Conservation (phyloP, 2,888 invertebrate genomes). For the Melieria picta region DNA sequence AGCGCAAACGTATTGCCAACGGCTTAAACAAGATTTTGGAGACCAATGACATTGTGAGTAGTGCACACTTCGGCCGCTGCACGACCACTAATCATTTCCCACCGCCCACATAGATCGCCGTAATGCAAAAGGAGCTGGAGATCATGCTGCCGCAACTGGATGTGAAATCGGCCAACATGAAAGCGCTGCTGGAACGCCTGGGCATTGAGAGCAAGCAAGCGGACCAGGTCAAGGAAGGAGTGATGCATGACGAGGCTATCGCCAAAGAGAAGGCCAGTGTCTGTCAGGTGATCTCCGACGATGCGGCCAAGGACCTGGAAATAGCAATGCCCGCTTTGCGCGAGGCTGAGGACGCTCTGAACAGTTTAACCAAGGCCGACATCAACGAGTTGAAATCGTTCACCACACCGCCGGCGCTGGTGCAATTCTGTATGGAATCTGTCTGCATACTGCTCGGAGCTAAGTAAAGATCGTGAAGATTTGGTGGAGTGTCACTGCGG, state of each 20-base stretch:
- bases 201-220: constrained; percentile 84
- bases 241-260: constrained; percentile 83
- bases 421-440: constrained; percentile 91
- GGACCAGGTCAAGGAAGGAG: constrained; percentile 81
- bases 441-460: constrained; percentile 84
- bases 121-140: constrained; percentile 86
- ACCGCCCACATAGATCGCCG: constrained; percentile 70
- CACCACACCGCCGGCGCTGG: constrained; percentile 86
- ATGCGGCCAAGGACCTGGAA: constrained; percentile 87
- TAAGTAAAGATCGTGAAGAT: constrained; percentile 72
- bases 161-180: constrained; percentile 79
- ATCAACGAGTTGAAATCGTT: constrained; percentile 91
- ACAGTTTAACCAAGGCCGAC: constrained; percentile 87
- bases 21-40: constrained; percentile 71
- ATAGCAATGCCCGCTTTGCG: constrained; percentile 88
- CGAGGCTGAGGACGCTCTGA: constrained; percentile 84
- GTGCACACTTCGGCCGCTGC: background rate
- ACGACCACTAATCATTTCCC: background rate
- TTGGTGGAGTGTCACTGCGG: background rate
- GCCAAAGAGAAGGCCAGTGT: constrained; percentile 88
- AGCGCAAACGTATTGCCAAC: constrained; percentile 77
- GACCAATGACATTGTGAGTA: constrained; percentile 62
- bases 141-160: constrained; percentile 84
- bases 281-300: constrained; percentile 84
- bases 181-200: constrained; percentile 78